These are phyloP conservation scores for Ephialtes manifestator DNA, from an alignment of 2,888 invertebrate species.

Conservation along the genomic window DNA sequence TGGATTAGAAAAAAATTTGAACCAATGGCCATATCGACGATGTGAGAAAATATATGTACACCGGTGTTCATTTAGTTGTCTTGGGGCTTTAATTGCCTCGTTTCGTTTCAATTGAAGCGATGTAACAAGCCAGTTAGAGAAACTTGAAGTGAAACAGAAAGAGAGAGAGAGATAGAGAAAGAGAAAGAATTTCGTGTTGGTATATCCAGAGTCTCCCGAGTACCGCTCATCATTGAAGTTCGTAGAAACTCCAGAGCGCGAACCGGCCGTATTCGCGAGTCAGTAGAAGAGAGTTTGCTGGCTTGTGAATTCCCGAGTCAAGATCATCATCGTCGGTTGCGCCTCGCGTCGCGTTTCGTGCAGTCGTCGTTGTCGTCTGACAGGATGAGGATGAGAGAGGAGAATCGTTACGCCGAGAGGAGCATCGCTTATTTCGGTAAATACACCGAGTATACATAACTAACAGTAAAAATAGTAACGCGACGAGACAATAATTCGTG, in stretches of 20 bases:
- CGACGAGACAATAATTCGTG: neutral
- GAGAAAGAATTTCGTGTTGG: constrained; percentile 31
- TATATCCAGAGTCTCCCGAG: constrained; percentile 38
- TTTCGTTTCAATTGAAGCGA: constrained; percentile 71
- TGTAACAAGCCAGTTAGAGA: constrained; percentile 64
- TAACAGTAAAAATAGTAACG: neutral
- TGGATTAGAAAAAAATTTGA: neutral
- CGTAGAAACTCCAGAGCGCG: constrained; percentile 59
- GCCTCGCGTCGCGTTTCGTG: constrained; percentile 38
- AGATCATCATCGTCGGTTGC: constrained; percentile 57
- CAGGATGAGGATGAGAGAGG: constrained; percentile 82
- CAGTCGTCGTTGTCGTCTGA: constrained; percentile 46
- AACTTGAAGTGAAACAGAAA: constrained; percentile 37
- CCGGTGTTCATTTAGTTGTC: constrained; percentile 29
- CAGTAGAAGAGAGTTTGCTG: constrained; percentile 14
- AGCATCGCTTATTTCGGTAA: constrained; percentile 83
- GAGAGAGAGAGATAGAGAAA: no score
- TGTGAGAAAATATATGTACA: constrained; percentile 38
- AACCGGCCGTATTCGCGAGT: constrained; percentile 10
- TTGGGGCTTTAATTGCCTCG: constrained; percentile 68
- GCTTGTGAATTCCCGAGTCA: constrained; percentile 59
- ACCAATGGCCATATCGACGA: constrained; percentile 1
- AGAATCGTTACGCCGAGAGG: constrained; percentile 80
- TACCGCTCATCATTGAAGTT: constrained; percentile 67
- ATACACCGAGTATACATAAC: constrained; percentile 42